A percentile compares a stretch with the other conserved stretches of the same genome.
Evolutionary conservation across 2,797 vertebrate genomes (phyloP).

Genomic region (Melanotaenia maccullochi): DNA sequence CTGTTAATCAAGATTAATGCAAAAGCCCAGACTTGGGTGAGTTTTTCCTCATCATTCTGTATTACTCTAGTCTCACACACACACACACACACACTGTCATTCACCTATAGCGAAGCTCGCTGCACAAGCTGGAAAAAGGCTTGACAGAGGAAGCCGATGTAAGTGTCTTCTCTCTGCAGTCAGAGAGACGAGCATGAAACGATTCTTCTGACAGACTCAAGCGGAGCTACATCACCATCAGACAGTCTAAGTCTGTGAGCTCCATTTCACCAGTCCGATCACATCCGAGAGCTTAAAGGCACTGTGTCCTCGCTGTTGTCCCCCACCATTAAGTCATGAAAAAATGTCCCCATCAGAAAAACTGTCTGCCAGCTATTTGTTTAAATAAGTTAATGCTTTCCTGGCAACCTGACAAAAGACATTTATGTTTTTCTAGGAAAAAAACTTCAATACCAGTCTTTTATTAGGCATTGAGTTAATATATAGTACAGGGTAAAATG

Average conservation of each 20-base stretch:
- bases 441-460: background rate
- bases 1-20: background rate
- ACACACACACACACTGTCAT: constrained; percentile 5
- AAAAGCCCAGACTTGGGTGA: background rate
- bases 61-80: background rate
- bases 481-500: background rate
- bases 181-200: constrained; percentile 53
- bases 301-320: constrained; percentile 4
- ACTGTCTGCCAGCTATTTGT: background rate
- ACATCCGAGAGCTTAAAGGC: constrained; percentile 30
- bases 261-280: constrained; percentile 47
- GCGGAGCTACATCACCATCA: constrained; percentile 40
- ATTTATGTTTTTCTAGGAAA: background rate
- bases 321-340: background rate
- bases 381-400: constrained; percentile 17
- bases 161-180: constrained; percentile 46
- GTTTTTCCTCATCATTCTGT: background rate
- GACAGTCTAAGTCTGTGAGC: constrained; percentile 38
- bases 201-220: constrained; percentile 51
- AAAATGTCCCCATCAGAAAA: constrained; percentile 4
- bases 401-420: constrained; percentile 1
- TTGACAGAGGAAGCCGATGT: constrained; percentile 41
- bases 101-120: constrained; percentile 46
- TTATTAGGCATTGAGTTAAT: constrained; percentile 2
- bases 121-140: constrained; percentile 45